Percentiles rank a stretch among this genome's conserved stretches.
Conservation (phyloP, 1,140 invertebrate genomes). For the Atta colombica region DNA sequence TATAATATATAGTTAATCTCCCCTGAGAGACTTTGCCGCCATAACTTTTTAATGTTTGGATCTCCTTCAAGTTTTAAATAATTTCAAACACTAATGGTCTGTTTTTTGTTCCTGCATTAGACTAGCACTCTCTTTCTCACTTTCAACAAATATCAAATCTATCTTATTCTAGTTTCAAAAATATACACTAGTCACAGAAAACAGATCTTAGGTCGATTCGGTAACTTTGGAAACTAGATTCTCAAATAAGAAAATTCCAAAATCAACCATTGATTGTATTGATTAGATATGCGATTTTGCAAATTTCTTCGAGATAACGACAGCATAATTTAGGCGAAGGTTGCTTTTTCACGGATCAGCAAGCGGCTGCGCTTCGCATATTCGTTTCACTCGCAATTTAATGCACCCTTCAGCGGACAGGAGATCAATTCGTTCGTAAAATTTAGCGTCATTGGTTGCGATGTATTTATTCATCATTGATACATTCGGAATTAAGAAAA, state of each 20-base stretch:
- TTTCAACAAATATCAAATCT: too few relatives aligned
- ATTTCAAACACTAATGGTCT: background rate
- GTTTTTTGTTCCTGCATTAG: too few relatives aligned
- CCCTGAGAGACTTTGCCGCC: constrained; percentile 15
- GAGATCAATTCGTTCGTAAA: constrained; percentile 6
- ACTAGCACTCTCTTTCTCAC: too few relatives aligned
- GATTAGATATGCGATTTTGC: background rate
- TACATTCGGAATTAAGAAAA: background rate
- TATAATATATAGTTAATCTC: constrained; percentile 34
- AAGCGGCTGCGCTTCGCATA: background rate
- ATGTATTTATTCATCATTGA: constrained; percentile 10
- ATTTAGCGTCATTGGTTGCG: background rate
- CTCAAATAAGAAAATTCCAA: background rate
- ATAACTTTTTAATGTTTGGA: constrained; percentile 7
- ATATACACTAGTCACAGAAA: background rate
- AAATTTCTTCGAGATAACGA: background rate
- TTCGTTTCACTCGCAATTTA: constrained; percentile 47
- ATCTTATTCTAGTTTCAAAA: too few relatives aligned
- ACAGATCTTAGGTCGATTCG: background rate
- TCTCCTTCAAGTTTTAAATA: background rate
- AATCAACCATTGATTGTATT: background rate
- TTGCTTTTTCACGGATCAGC: background rate
- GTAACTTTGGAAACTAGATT: background rate
- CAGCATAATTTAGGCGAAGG: background rate
- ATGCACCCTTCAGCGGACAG: background rate